Evolutionary conservation across 2,113 vertebrate genomes (phyloP).

Genomic region (Panthera tigris): DNA sequence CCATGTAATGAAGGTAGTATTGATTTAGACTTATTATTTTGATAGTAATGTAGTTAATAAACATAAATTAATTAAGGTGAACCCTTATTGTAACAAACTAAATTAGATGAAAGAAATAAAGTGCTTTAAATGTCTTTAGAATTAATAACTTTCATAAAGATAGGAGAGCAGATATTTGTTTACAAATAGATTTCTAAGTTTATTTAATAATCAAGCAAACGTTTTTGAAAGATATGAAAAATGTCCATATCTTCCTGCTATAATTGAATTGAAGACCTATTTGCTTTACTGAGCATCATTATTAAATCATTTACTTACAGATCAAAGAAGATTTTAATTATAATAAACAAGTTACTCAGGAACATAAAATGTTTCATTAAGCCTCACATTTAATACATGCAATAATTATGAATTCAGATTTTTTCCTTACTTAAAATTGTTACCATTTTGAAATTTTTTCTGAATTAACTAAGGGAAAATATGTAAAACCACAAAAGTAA

Average conservation of each 20-base stretch:
- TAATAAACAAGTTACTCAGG: constrained; percentile 83
- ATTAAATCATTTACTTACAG: constrained; percentile 87
- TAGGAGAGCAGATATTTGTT: constrained; percentile 78
- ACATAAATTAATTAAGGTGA: constrained; percentile 66
- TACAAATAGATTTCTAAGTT: constrained; percentile 65
- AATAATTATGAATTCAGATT: constrained; percentile 84
- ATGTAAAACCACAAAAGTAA: constrained; percentile 80
- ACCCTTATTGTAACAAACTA: constrained; percentile 69
- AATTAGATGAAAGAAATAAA: constrained; percentile 77
- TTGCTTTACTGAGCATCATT: constrained; percentile 87
- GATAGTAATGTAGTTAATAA: constrained; percentile 72
- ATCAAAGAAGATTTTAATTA: constrained; percentile 90
- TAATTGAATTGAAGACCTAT: constrained; percentile 82
- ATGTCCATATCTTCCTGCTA: constrained; percentile 85
- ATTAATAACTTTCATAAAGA: constrained; percentile 75
- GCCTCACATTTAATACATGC: constrained; percentile 84
- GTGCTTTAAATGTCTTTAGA: constrained; percentile 79
- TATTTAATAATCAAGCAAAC: constrained; percentile 76
- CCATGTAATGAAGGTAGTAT: neutral
- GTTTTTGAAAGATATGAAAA: constrained; percentile 80
- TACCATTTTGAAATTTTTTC: constrained; percentile 78
- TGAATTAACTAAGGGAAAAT: constrained; percentile 76
- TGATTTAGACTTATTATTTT: constrained; percentile 63
- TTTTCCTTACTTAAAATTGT: constrained; percentile 82
- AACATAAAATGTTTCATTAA: constrained; percentile 88